phyloP scores from a whole-genome alignment of 2,113 vertebrate genomes.

The Vulpes ferrilata region DNA sequence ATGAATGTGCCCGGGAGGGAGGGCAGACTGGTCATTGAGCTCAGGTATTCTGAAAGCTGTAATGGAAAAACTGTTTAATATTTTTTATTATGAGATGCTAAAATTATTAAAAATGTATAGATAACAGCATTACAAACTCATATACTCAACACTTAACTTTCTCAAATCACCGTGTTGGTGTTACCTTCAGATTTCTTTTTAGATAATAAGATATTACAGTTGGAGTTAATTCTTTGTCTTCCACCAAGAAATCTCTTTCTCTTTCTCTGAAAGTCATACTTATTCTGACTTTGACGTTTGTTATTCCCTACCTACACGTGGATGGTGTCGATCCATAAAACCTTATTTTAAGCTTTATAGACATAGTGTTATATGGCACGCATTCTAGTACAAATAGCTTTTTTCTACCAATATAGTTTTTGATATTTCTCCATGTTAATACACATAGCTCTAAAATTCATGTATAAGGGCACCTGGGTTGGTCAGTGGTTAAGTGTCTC shows the following conservation, averaged over 20 bases:
- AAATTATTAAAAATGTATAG: not conserved
- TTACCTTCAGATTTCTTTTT: not conserved
- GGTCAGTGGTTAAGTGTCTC: too few species aligned
- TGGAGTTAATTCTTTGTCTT: not conserved
- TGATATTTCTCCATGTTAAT: not conserved
- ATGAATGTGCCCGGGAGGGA: not conserved
- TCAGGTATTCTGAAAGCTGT: too few species aligned
- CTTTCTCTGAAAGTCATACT: not conserved
- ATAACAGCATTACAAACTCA: not conserved
- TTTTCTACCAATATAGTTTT: not conserved
- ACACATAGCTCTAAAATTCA: not conserved
- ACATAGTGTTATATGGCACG: not conserved
- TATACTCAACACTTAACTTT: not conserved
- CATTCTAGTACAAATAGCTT: not conserved
- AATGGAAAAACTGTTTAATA: too few species aligned
- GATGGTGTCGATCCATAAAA: not conserved
- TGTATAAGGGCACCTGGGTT: too few species aligned
- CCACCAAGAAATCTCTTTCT: not conserved
- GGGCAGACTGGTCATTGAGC: fast-evolving
- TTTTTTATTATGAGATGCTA: not conserved
- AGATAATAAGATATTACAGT: not conserved
- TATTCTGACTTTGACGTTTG: not conserved
- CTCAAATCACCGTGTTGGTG: not conserved
- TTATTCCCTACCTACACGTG: not conserved
- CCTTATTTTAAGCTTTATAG: not conserved